Evolutionary conservation across 2,113 vertebrate genomes (phyloP).

Genomic region (Saimiri boliviensis): DNA sequence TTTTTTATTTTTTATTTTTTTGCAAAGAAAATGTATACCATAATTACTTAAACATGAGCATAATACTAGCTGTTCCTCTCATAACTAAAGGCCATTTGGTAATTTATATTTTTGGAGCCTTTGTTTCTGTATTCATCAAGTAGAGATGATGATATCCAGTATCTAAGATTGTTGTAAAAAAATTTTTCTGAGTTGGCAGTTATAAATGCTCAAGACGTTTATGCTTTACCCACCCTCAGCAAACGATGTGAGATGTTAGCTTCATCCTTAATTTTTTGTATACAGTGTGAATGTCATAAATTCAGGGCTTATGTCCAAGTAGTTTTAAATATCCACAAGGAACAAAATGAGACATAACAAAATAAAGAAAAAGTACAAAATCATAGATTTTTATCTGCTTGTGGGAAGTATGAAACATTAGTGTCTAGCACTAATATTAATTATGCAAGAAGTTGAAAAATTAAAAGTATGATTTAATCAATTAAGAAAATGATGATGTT

Average conservation of each 20-base stretch:
- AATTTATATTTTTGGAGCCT: neutral
- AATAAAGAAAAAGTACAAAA: neutral
- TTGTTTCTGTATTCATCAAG: neutral
- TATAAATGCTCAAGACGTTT: neutral
- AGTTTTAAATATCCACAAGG: neutral
- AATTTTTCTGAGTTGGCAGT: neutral
- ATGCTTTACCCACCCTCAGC: neutral
- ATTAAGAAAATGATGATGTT: slow-evolving; percentile 58
- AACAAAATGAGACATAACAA: neutral
- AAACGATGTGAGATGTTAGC: neutral
- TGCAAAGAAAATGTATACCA: neutral
- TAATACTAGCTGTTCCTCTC: neutral
- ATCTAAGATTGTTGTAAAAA: neutral
- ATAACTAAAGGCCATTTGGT: neutral
- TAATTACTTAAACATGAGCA: neutral
- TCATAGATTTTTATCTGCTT: neutral
- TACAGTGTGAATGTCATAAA: neutral
- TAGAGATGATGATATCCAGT: neutral
- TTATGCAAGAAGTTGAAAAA: slow-evolving; percentile 41
- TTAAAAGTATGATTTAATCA: slow-evolving; percentile 48
- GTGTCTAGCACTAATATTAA: neutral
- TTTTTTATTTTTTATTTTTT: neutral
- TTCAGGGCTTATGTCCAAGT: neutral
- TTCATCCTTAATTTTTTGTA: neutral
- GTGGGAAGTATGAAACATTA: slow-evolving; percentile 37